phyloP scores from a whole-genome alignment of 2,113 vertebrate species.

The Ctenomys sociabilis region DNA sequence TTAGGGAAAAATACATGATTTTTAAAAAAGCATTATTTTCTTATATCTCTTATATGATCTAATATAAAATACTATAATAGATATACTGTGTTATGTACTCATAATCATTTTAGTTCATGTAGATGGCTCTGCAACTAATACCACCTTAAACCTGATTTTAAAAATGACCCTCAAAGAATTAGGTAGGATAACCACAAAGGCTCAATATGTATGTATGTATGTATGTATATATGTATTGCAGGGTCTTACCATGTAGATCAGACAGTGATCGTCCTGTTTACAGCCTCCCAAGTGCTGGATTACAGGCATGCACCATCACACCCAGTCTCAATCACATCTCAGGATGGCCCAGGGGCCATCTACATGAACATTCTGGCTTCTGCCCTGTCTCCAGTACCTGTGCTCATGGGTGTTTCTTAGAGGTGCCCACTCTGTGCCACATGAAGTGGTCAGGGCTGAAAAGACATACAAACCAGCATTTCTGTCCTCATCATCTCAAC shows the following conservation, averaged over 20 bases:
- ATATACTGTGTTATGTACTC: not conserved
- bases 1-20: constrained; percentile 54
- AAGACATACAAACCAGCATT: not conserved
- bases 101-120: constrained; percentile 53
- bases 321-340: too few species aligned
- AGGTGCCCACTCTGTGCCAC: not conserved
- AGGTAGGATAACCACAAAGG: constrained; percentile 35
- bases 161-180: constrained; percentile 4
- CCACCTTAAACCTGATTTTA: not conserved
- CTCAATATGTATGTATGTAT: too few species aligned
- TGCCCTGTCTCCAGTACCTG: not conserved
- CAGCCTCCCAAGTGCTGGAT: too few species aligned
- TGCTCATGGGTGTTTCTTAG: not conserved
- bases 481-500: not conserved
- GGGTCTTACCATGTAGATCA: too few species aligned
- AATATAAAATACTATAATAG: constrained; percentile 26
- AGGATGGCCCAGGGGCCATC: too few species aligned
- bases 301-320: too few species aligned
- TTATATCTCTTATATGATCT: not conserved
- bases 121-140: not conserved
- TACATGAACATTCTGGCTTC: too few species aligned
- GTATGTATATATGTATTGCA: too few species aligned
- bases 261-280: too few species aligned
- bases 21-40: not conserved
- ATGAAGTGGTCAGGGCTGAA: not conserved